Evolutionary conservation across 2,888 invertebrate species (phyloP).

Genomic region (Empis stercorea): DNA sequence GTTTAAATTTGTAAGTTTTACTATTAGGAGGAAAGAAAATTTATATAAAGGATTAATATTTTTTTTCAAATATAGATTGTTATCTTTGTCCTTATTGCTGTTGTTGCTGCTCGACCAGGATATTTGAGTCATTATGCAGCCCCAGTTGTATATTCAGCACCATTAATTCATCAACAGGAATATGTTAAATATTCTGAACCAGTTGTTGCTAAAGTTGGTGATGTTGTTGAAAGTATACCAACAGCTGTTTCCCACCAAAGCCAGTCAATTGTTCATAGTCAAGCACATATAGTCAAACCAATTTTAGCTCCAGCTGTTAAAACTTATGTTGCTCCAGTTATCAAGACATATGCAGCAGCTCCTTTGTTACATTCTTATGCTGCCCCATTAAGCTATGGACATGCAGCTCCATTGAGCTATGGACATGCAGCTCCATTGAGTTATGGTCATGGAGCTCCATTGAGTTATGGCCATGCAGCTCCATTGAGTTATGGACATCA

Average conservation of each 20-base stretch:
- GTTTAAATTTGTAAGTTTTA: too few relatives aligned
- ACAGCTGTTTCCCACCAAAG: constrained; percentile 38
- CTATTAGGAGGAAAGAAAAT: too few relatives aligned
- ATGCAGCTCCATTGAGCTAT: too few relatives aligned
- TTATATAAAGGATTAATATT: too few relatives aligned
- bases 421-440: too few relatives aligned
- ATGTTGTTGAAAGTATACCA: constrained; percentile 21
- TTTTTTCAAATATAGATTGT: too few relatives aligned
- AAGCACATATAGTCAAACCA: constrained; percentile 27
- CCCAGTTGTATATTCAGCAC: constrained; percentile 7
- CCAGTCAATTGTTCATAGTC: constrained; percentile 37
- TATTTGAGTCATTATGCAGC: constrained; percentile 1
- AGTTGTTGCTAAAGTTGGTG: constrained; percentile 22
- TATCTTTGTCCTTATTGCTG: not conserved
- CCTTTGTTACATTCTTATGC: not conserved
- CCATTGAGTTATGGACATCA: too few relatives aligned
- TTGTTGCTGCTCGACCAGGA: constrained; percentile 2
- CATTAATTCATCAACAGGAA: constrained; percentile 6
- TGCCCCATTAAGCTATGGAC: not conserved
- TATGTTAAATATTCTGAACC: constrained; percentile 16
- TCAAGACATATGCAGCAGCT: constrained; percentile 6
- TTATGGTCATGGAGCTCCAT: too few relatives aligned
- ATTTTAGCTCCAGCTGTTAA: constrained; percentile 18
- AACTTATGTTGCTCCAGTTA: constrained; percentile 14
- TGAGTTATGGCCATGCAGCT: too few relatives aligned